phyloP scores from a whole-genome alignment of 2,888 invertebrate species.

The Rhingia rostrata region DNA sequence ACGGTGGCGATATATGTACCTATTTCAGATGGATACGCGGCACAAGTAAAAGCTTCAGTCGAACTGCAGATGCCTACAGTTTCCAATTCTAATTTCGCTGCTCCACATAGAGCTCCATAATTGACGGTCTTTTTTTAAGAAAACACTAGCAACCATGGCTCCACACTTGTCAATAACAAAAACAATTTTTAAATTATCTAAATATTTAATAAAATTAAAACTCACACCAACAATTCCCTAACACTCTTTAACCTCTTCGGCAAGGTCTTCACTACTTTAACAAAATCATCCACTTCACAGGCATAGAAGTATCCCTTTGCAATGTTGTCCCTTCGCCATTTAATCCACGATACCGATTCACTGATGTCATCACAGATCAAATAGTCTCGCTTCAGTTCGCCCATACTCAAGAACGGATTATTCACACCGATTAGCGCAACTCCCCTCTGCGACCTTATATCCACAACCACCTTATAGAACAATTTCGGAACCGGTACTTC shows the following conservation, averaged over 20 bases:
- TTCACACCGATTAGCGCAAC: conserved; percentile 84
- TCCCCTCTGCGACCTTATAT: conserved; percentile 82
- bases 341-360: conserved; percentile 77
- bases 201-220: conserved; percentile 3
- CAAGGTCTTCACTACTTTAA: conserved; percentile 76
- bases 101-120: too few species aligned
- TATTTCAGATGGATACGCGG: too few species aligned
- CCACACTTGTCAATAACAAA: too few species aligned
- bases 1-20: too few species aligned
- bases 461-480: conserved; percentile 85
- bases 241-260: conserved; percentile 69
- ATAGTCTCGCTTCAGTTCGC: conserved; percentile 77
- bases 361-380: conserved; percentile 79
- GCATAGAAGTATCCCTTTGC: conserved; percentile 79
- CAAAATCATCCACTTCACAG: conserved; percentile 78
- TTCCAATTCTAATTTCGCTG: too few species aligned
- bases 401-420: conserved; percentile 79
- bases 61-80: too few species aligned
- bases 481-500: conserved; percentile 84
- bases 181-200: neutral
- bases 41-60: too few species aligned
- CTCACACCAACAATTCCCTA: conserved; percentile 36
- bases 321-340: conserved; percentile 77
- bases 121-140: too few species aligned
- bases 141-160: too few species aligned